Base-by-base conservation (phyloP, 2,113 vertebrate genomes). In the Hemichromis elongatus region DNA sequence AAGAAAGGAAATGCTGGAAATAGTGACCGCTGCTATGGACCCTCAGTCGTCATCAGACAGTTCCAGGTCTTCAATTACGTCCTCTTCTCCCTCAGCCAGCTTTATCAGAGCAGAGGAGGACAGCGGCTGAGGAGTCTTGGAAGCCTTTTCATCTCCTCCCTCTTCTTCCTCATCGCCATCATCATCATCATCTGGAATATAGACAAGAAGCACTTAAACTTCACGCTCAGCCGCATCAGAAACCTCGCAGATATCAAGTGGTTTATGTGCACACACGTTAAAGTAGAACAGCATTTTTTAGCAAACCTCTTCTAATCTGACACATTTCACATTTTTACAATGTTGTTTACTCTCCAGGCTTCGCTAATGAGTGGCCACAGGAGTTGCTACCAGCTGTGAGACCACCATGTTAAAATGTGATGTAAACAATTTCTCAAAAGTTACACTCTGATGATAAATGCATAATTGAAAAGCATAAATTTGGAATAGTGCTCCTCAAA, bases 41-140 rank as follows among this genome's bases (percentile, higher is more conserved):
- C 40, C 73, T 96, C 93, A 97, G 75, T 97, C 96, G 14, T 98
- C 97, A 2, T 99, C 98, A 0, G 98, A 99, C 55, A 99, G 93
- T 78, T 96, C 91, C 53, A 99, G 95, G 84, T 99, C 98, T 92
- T 98, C 96, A 79, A 99, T 96, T 5, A 97, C 2, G n/a, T 99
- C 98, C 30, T 97, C 97, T 0, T 93, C 96, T 24, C 98, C 98
- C 85, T 93, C 95, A 0, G 97, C 97, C 83, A 99, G 95, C 82
- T 89, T 95, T 47, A 96, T 83, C 28, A 99, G 96, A 92, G 97
- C 97, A 0, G 95, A 70, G 0, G 89, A 95, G 2, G 96, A 94
- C 89, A 97, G 50, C 61, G 95, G 94, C 91, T 95, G 92, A 77
- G 93, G 94, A 75, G 88, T 83, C 88, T 88, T 93, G 14, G 92